Base-by-base conservation (phyloP, 1,140 invertebrate genomes). In the Aphaenogaster rudis region DNA sequence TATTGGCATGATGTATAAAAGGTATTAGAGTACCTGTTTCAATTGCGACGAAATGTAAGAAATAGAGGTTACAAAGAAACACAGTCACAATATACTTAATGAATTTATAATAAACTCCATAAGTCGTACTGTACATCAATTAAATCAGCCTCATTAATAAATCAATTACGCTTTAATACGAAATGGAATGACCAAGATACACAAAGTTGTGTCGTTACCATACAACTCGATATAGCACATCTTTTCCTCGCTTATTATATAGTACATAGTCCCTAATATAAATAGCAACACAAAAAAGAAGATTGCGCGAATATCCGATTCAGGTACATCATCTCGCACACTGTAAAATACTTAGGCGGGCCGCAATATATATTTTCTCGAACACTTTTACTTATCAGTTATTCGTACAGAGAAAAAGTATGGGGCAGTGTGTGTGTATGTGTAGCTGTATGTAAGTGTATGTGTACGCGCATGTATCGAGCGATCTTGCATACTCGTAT, bases 261-360 rank as follows among this genome's bases (percentile, higher is more conserved):
- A 89, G 33, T 89, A 85, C 17, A 52, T 71, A 69, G 61, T 61
- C 3, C 57, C 78, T 36, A 79, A 28, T 28, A 28, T 28, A 28
- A 88, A 59, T 78, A 77, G 78, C 86, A 91, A 82, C 82, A 81
- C 61, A 87, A 86, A 63, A 84, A 85, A 88, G n/a, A 74, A 86
- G 63, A 84, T 79, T 84, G 78, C 87, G 67, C 87, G 87, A 88
- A 86, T 77, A 86, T 89, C 79, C 90, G 89, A 88, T 91, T 91
- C 90, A 91, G 90, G 90, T 91, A 91, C 90, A 91, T 91, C 87
- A 86, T 77, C 85, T 90, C 78, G 86, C 86, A 81, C 78, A 63
- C 69, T 64, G 76, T 84, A 89, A 64, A 69, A 33, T 66, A 80
- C 66, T 86, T 72, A 72, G 69, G 79, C 85, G 85, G 88, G 79